These are phyloP conservation scores for Drosophila lowei DNA, from an alignment of 1,140 invertebrate species.

Conservation along the genomic window DNA sequence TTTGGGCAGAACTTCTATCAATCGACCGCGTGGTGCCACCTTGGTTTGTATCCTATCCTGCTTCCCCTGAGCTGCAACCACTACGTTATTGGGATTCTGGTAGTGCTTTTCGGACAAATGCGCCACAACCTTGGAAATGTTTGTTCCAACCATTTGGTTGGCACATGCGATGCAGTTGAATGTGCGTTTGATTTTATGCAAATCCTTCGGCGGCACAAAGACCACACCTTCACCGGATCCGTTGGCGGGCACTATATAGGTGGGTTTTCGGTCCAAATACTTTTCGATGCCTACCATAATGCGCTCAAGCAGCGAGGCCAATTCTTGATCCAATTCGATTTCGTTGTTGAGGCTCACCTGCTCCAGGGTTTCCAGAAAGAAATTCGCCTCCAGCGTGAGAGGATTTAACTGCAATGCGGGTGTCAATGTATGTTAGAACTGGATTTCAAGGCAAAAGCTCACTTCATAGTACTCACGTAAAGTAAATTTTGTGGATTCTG, in stretches of 20 bases:
- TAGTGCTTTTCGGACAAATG: conserved; percentile 65
- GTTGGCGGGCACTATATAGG: conserved; percentile 45
- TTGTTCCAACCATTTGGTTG: conserved; percentile 59
- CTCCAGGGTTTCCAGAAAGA: conserved; percentile 62
- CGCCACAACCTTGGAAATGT: conserved; percentile 54
- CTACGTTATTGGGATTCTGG: conserved; percentile 48
- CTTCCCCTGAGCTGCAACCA: conserved; percentile 23
- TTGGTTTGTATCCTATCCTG: conserved; percentile 41
- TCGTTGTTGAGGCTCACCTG: conserved; percentile 24
- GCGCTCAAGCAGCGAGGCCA: conserved; percentile 53
- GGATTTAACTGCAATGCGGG: conserved; percentile 60
- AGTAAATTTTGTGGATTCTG: conserved; percentile 34
- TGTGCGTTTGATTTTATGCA: conserved; percentile 57
- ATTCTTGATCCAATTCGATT: conserved; percentile 57
- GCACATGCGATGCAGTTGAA: conserved; percentile 61
- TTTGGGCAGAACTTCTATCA: conserved; percentile 52
- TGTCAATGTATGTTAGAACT: too few species aligned
- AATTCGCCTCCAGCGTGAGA: conserved; percentile 65
- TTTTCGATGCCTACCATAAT: conserved; percentile 65
- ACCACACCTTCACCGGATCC: conserved; percentile 14
- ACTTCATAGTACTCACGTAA: conserved; percentile 46
- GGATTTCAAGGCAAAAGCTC: too few species aligned
- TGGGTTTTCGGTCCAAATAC: conserved; percentile 61
- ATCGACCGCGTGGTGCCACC: conserved; percentile 33
- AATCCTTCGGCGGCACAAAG: conserved; percentile 52